Evolutionary conservation across 2,797 vertebrate genomes (phyloP).

Genomic region (Peromyscus melanophrys): DNA sequence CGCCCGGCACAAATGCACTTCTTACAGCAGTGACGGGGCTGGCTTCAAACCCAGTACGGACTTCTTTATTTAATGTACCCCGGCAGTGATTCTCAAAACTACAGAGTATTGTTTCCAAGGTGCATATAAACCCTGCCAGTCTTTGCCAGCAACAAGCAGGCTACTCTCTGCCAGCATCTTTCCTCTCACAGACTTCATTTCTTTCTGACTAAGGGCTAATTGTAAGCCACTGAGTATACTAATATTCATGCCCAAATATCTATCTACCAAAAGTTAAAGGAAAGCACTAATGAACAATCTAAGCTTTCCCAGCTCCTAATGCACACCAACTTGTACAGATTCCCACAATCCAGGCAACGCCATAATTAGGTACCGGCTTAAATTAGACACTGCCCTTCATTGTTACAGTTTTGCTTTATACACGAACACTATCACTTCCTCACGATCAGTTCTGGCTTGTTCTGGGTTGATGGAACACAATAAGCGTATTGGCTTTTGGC

Average conservation of each 20-base stretch:
- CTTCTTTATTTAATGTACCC: background rate
- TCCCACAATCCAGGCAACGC: background rate
- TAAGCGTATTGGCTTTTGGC: background rate
- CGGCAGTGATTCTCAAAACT: background rate
- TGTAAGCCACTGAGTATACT: background rate
- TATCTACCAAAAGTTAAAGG: background rate
- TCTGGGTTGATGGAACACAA: background rate
- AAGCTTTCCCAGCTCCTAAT: background rate
- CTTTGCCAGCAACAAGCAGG: background rate
- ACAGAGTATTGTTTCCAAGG: constrained; percentile 1
- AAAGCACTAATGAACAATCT: background rate
- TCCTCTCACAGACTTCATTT: background rate
- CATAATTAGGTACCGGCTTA: background rate
- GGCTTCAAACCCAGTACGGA: background rate
- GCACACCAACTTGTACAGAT: background rate
- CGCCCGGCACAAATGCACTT: background rate
- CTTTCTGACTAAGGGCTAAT: background rate
- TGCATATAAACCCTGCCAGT: background rate
- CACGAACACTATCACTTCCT: background rate
- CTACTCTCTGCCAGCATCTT: background rate
- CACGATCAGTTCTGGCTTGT: background rate
- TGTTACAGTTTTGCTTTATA: background rate
- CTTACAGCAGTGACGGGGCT: background rate
- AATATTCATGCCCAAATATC: background rate
- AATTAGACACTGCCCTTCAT: background rate